Percentiles rank a stretch among this genome's conserved stretches.
Conservation (phyloP, 2,113 vertebrate species). For the Pogonocichla stellata region DNA sequence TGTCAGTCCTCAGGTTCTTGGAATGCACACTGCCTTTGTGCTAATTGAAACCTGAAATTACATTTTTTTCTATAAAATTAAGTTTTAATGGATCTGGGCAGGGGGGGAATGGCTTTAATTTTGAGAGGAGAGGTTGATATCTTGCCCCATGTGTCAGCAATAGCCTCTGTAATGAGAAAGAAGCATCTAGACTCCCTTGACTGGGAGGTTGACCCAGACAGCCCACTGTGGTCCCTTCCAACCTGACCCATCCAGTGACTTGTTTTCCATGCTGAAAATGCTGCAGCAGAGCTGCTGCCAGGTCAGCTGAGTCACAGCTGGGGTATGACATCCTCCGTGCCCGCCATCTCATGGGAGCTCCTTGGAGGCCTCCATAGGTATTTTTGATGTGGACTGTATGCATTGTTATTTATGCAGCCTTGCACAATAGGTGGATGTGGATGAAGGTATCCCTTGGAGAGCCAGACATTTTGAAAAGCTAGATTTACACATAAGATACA, state of each 20-base stretch:
- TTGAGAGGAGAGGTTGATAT: too few species aligned
- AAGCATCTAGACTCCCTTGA: neutral
- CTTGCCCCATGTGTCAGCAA: fast-evolving
- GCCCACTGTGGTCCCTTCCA: neutral
- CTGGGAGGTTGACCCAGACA: neutral
- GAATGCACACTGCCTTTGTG: neutral
- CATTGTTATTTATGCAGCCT: neutral
- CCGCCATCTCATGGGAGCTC: neutral
- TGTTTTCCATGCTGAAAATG: neutral
- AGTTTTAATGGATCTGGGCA: neutral
- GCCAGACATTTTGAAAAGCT: neutral
- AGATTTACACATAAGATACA: neutral
- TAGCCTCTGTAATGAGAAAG: neutral
- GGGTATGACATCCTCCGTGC: neutral
- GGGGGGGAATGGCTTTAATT: neutral
- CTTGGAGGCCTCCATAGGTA: neutral
- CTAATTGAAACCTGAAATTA: neutral
- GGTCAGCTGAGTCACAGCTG: neutral
- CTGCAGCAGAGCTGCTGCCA: neutral
- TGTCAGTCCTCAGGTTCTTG: neutral
- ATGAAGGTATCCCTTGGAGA: neutral
- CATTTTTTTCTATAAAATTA: neutral
- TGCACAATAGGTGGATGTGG: neutral
- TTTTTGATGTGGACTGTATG: neutral
- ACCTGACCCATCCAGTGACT: neutral